A percentile compares a stretch with the other conserved stretches of the same genome.
phyloP scores from a whole-genome alignment of 2,888 invertebrate genomes.

The Tinea trinotella region DNA sequence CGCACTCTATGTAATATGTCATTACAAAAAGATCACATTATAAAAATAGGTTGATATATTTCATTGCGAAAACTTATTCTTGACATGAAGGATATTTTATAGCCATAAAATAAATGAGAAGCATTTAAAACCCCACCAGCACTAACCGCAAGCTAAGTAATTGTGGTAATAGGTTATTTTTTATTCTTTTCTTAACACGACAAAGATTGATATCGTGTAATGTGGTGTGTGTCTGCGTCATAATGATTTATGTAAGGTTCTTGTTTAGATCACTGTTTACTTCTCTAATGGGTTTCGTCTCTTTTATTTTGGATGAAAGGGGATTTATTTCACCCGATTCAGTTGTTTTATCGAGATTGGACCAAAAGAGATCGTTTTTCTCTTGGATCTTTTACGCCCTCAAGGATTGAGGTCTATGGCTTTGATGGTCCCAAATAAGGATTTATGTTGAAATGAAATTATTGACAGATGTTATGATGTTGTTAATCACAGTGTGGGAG shows the following conservation, averaged over 20 bases:
- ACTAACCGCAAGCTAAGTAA: background rate
- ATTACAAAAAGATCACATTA: too few species aligned
- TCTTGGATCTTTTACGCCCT: slow-evolving; percentile 1
- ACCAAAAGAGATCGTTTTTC: background rate
- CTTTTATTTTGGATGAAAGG: slow-evolving; percentile 14
- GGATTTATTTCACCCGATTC: slow-evolving; percentile 7
- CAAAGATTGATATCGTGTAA: slow-evolving; percentile 20
- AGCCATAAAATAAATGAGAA: background rate
- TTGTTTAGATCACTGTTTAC: slow-evolving; percentile 17
- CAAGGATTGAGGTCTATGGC: background rate
- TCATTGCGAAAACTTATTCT: too few species aligned
- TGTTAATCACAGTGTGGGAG: background rate
- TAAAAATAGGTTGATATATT: too few species aligned
- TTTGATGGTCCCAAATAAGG: background rate
- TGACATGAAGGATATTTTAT: too few species aligned
- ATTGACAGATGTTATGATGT: background rate
- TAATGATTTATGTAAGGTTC: slow-evolving; percentile 19
- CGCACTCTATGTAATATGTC: too few species aligned
- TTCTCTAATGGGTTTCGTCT: slow-evolving; percentile 16
- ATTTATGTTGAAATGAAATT: background rate
- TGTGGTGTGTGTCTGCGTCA: slow-evolving; percentile 18
- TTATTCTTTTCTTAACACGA: slow-evolving; percentile 4
- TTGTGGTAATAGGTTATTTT: background rate
- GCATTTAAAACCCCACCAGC: background rate
- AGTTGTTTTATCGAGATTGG: slow-evolving; percentile 16